Conservation (phyloP, 2,888 invertebrate genomes). For the Synanthedon andrenaeformis region DNA sequence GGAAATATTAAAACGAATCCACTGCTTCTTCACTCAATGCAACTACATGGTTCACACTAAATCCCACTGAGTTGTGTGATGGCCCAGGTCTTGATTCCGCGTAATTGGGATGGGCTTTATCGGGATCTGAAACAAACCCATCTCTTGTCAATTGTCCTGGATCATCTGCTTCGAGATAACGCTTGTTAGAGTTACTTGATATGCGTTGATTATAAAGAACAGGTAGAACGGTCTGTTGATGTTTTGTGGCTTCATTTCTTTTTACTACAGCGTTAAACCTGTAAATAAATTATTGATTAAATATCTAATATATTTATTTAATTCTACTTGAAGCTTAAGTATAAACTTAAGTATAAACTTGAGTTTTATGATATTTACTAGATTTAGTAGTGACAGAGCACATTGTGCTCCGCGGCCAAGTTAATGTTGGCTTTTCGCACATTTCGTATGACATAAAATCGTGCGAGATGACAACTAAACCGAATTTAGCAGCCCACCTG, state of each 20-base stretch:
- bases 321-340: too few species aligned
- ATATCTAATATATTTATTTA: background rate
- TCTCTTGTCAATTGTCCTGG: conserved; percentile 11
- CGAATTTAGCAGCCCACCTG: too few species aligned
- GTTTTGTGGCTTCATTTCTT: conserved; percentile 33
- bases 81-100: conserved; percentile 7
- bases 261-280: conserved; percentile 53
- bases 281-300: conserved; percentile 3
- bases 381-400: too few species aligned
- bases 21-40: conserved; percentile 7
- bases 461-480: too few species aligned
- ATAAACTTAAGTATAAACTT: too few species aligned
- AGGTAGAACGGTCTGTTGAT: conserved; percentile 18
- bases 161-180: conserved; percentile 10
- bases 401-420: too few species aligned
- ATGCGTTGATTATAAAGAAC: conserved; percentile 16
- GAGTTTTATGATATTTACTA: too few species aligned
- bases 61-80: conserved; percentile 25
- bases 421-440: too few species aligned
- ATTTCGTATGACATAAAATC: too few species aligned
- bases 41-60: conserved; percentile 30
- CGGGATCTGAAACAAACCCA: conserved; percentile 6
- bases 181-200: conserved; percentile 11
- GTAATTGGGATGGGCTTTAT: conserved; percentile 12
- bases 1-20: conserved; percentile 4